Evolutionary conservation across 2,113 vertebrate genomes (phyloP).

Genomic region (Trichechus manatus): DNA sequence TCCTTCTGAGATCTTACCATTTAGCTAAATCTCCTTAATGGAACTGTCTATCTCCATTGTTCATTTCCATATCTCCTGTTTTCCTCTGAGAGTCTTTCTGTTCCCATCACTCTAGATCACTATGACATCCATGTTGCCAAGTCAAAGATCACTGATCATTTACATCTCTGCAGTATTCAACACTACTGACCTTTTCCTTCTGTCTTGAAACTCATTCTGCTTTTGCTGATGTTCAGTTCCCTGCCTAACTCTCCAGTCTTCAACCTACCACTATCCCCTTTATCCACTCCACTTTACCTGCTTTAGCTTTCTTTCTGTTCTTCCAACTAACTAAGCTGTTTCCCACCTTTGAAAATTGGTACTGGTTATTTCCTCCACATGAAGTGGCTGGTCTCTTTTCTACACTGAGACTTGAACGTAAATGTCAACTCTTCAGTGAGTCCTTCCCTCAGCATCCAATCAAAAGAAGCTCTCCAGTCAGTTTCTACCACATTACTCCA

Average conservation of each 20-base stretch:
- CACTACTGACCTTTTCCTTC: not conserved
- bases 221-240: not conserved
- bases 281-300: not conserved
- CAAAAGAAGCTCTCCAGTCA: not conserved
- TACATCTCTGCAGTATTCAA: not conserved
- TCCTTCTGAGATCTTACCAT: not conserved
- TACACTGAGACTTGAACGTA: not conserved
- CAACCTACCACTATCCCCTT: not conserved
- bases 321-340: not conserved
- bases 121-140: not conserved
- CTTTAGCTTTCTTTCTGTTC: not conserved
- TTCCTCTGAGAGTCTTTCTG: too few species aligned
- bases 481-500: not conserved
- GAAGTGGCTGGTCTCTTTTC: not conserved
- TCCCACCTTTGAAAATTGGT: not conserved
- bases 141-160: not conserved
- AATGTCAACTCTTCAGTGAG: not conserved
- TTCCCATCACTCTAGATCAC: not conserved
- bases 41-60: not conserved
- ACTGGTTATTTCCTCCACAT: not conserved
- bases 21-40: not conserved
- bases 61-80: not conserved
- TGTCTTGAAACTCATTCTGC: not conserved
- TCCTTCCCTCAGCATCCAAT: not conserved
- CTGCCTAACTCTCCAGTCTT: not conserved